Evolutionary conservation across 2,797 vertebrate species (phyloP).

Genomic region (Tachyglossus aculeatus): DNA sequence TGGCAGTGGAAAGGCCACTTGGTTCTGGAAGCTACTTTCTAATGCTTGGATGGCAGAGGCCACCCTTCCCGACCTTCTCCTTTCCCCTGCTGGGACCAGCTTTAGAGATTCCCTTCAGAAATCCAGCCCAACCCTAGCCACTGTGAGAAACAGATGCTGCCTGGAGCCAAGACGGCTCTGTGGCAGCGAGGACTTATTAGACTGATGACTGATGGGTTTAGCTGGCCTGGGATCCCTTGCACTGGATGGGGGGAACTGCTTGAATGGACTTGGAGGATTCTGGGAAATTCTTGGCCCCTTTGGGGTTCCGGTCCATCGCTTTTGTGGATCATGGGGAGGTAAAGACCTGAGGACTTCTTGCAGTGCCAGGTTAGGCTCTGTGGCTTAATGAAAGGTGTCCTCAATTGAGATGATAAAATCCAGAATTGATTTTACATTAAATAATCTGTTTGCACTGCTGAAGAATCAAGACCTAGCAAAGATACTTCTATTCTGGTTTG

Average conservation of each 20-base stretch:
- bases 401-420: neutral
- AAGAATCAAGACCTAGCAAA: neutral
- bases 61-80: neutral
- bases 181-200: too few species aligned
- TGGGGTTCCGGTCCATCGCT: too few species aligned
- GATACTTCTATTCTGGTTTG: neutral
- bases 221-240: too few species aligned
- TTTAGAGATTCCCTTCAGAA: too few species aligned
- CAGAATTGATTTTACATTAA: neutral
- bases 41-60: neutral
- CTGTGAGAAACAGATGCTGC: too few species aligned
- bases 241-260: too few species aligned
- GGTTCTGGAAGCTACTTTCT: neutral
- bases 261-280: too few species aligned
- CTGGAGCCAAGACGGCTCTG: neutral
- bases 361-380: slow-evolving; percentile 43
- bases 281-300: too few species aligned
- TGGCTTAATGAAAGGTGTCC: slow-evolving; percentile 8
- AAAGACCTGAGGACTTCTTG: neutral
- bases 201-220: too few species aligned
- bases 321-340: too few species aligned
- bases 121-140: neutral
- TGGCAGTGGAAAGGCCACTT: neutral
- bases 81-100: too few species aligned
- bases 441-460: neutral